Base-by-base conservation (phyloP, 2,888 invertebrate species). In the Nomada fucata region DNA sequence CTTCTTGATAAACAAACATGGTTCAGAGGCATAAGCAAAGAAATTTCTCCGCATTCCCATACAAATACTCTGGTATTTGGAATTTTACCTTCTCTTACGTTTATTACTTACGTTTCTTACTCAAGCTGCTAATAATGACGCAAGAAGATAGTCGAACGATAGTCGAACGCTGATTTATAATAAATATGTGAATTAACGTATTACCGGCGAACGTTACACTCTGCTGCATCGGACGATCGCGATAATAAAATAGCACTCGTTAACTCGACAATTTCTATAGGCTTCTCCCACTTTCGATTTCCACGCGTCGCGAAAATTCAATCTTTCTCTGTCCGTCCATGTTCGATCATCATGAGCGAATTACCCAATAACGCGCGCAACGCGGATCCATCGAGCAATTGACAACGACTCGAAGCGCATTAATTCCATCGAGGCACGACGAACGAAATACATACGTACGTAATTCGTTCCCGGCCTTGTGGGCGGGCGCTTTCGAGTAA, bases 1-100 rank as follows among this genome's bases (percentile, higher is more conserved):
- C 88, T 86, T 78, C 82, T 72, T 78, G 90, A 90, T 90, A 89
- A 87, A 83, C 47, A 47, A n/a, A n/a, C n/a, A n/a, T 47, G 47
- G 29, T 47, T 47, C 13, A 47, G 47, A 47, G 11, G 47, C 47
- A 47, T 15, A 13, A 47, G 15, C 47, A 11, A 15, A 50, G 50
- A n/a, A 0, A 53, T 23, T 36, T 0, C 2, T 23, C 4, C 20
- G 18, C 1, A 11, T 47, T 59, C 29, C 13, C 2, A 59, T 9
- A 1, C 1, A 47, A 47, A 13, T n/a, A 13, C 23, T 23, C 26
- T 13, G 13, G 13, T 9, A 26, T n/a, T 44, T 4, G 20, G 7
- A 4, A 15, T 47, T 13, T 15, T 4, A 13, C 15, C 13, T 15
- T 36, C 36, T 36, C 7, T 36, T 36, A 36, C 36, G 36, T 36